Evolutionary conservation across 2,113 vertebrate species (phyloP), one percentile per base, ranked within the genome.

Genomic region (Forbesichthys agassizii): DNA sequence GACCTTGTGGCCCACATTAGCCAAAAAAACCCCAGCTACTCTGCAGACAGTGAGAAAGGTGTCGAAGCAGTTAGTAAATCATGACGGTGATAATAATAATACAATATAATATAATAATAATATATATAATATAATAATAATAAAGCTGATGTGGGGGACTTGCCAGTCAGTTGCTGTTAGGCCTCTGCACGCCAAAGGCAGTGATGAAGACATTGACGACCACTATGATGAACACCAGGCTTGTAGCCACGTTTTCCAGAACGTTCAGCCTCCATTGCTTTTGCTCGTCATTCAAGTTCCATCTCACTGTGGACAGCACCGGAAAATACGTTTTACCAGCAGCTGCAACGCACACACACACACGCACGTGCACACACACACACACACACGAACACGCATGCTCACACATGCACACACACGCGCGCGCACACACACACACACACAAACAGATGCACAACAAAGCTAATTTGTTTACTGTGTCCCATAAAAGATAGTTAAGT

Each of bases 181-280:
- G 93, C 64, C 88, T 92, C 87, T 96, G 95, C 18, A 99, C 94
- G 1, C 95, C 95, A 10, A 98, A 96, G 5, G 95, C 95, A 0
- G 95, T 95, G 84, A 97, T 95, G 81, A 98, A 96, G 84, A 98
- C 78, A 66, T 97, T 98, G 58, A 97, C 90, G 0, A 96, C 94
- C 2, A 95, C 92, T 1, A 97, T 95, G 81, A 96, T 87, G 83
- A 97, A 97, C 59, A 95, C 93, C 5, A 98, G 86, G 62, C 91
- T 90, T 0, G 95, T 97, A 80, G 94, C 87, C 66, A 96, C 49
- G 84, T 95, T 95, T 83, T 98, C 95, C 84, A 97, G 90, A 46
- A 93, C 77, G 83, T 98, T 91, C 86, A 97, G 90, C 66, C 88
- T 93, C 78, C 77, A 83, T 0, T 96, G 96, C 78, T 95, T 96